Base-by-base conservation (phyloP, 2,797 vertebrate species). In the Sphenopsis melanotis region DNA sequence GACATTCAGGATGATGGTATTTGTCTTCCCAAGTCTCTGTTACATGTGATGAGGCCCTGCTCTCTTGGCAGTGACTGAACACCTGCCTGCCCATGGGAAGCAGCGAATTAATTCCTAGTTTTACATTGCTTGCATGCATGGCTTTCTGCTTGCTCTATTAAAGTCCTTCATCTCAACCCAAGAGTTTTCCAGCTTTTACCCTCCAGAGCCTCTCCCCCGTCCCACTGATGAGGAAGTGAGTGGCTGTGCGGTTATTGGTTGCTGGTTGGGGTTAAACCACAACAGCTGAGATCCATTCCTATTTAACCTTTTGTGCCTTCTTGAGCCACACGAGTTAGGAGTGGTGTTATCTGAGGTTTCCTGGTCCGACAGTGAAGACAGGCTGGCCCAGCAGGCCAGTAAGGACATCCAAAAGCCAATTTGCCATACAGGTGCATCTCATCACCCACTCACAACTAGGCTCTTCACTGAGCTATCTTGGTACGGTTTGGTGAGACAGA, bases 211-310 rank as follows among this genome's bases (percentile, higher is more conserved):
- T 32, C 37, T 52, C 18, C n/a, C 18, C 16, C 19, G 13, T 27
- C 24, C 21, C 13, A 19, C 30, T 46, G 34, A 39, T 8, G 11
- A 78, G 34, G 44, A 50, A 53, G 15, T 19, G 39, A 59, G 34
- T 8, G 46, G 39, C 19, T 65, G 7, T 0, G 0, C 17, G 21
- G 29, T 52, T 23, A 46, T 0, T 46, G 30, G 17, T 15, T 64
- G 30, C 46, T n/a, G 15, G 39, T 39, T 78, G 27, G 52, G 39
- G 26, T 59, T 72, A 53, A 65, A 21, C 27, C 27, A 42, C 46
- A 83, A 46, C 11, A 46, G 7, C 34, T 37, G 46, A 71, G 46
- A 86, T 75, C 64, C 42, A 69, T 26, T 34, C 42, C 50, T 32
- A 65, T 65, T 86, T 72, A 76, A 81, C 3, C 19, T 81, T 78